Evolutionary conservation across 1,140 invertebrate genomes (phyloP), one percentile per base, ranked within the genome.

Genomic region (Eumeta japonica): DNA sequence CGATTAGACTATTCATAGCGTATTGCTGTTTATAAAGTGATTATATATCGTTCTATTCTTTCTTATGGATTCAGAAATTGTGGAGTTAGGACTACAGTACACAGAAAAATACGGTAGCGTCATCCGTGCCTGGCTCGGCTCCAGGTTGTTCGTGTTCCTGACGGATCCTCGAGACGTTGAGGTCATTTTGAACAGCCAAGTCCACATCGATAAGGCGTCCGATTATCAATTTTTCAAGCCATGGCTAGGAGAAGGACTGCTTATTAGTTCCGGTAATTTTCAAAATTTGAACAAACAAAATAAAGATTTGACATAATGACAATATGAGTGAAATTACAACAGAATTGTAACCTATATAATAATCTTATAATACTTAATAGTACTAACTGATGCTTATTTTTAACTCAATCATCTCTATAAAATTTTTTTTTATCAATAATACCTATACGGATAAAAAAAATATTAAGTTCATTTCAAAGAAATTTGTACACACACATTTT

Each of bases 161-260:
- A 56, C 60, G 0, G 80, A 88, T 53, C 82, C 87, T 3, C 57
- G 76, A 10, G 87, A 90, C 47, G 63, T 85, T 3, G 88, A 89
- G 68, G 62, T 86, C 9, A 85, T 88, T 32, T 64, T 88, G 0
- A 79, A 81, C 35, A 86, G 84, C 40, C 62, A 80, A 17, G 83
- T 86, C 35, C 86, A 94, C 52, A 83, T 96, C 15, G 85, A 92
- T 40, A 97, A 97, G 58, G 78, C 86, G 0, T 48, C 77, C 1
- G 85, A 89, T 72, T 92, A 92, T 55, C 81, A 81, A 41, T 91
- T 87, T 58, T 88, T 97, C 42, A 85, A 92, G 55, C 90, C 90
- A 1, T 95, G 92, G 92, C 80, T 95, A 27, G 91, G 91, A 10
- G 83, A 91, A 48, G 92, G 92, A 35, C 72, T 95, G 2, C 77